phyloP scores from a whole-genome alignment of 2,888 invertebrate species.

The Calephelis perditalis region DNA sequence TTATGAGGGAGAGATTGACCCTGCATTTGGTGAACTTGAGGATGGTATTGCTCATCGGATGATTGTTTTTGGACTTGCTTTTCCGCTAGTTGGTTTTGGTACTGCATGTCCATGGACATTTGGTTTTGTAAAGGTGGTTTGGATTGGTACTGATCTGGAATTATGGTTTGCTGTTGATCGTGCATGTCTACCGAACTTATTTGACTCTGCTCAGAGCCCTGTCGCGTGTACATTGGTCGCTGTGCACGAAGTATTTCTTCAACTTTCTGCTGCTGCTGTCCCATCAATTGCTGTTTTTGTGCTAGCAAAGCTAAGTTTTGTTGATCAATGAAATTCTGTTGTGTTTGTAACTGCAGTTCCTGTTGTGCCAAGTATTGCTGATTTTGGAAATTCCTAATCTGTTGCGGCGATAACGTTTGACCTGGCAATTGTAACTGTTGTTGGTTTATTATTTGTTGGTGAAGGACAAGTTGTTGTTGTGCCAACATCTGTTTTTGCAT shows the following conservation, averaged over 20 bases:
- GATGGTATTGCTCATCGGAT: conserved; percentile 59
- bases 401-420: conserved; percentile 68
- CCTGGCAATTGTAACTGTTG: conserved; percentile 65
- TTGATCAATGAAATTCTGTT: conserved; percentile 78
- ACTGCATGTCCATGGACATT: conserved; percentile 60
- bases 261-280: conserved; percentile 72
- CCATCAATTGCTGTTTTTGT: conserved; percentile 71
- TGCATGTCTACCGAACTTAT: conserved; percentile 56
- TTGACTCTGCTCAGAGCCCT: conserved; percentile 68
- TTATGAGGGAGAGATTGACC: conserved; percentile 68
- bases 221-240: conserved; percentile 61
- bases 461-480: conserved; percentile 68
- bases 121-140: conserved; percentile 55
- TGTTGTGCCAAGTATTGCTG: conserved; percentile 75
- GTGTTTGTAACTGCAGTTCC: conserved; percentile 69
- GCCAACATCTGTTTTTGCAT: conserved; percentile 70
- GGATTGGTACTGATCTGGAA: conserved; percentile 51
- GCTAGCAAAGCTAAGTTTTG: conserved; percentile 72
- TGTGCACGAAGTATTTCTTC: conserved; percentile 60
- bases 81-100: conserved; percentile 48
- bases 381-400: conserved; percentile 60
- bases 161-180: conserved; percentile 48
- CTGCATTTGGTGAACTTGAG: conserved; percentile 54
- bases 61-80: conserved; percentile 53
- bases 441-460: conserved; percentile 67